Percentiles rank a stretch among this genome's conserved stretches.
Conservation (phyloP, 2,113 vertebrate genomes). For the Oncorhynchus nerka region DNA sequence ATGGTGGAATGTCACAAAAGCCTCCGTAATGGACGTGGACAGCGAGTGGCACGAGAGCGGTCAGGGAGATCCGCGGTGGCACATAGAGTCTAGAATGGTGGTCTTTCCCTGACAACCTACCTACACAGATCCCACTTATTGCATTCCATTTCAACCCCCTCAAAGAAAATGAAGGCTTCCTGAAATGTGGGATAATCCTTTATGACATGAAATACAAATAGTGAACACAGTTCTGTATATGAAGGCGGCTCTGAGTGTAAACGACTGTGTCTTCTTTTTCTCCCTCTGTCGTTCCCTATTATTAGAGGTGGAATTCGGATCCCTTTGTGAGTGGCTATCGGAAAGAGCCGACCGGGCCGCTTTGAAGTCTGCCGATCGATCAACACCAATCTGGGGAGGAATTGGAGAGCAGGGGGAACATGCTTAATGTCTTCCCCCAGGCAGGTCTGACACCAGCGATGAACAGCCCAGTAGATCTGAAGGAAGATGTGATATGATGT, state of each 20-base stretch:
- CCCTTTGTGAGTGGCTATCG: constrained; percentile 24
- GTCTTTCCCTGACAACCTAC: neutral
- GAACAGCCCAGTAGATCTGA: neutral
- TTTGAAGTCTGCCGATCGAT: constrained; percentile 39
- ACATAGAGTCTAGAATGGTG: neutral
- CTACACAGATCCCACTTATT: no score
- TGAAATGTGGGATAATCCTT: neutral
- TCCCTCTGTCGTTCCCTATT: constrained; percentile 26
- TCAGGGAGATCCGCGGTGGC: constrained; percentile 1
- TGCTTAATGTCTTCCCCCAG: constrained; percentile 43
- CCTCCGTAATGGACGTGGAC: constrained; percentile 9
- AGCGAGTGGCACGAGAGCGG: neutral
- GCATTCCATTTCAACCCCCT: no score
- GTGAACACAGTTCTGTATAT: neutral
- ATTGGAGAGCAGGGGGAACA: constrained; percentile 34
- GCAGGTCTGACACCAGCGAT: constrained; percentile 22
- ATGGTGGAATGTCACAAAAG: constrained; percentile 56
- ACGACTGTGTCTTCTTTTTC: constrained; percentile 9
- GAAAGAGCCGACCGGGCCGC: constrained; percentile 24
- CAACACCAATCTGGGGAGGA: constrained; percentile 41
- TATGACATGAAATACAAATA: constrained; percentile 3
- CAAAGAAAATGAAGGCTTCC: no score
- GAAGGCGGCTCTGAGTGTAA: constrained; percentile 1
- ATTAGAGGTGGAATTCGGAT: constrained; percentile 42
- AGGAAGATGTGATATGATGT: constrained; percentile 9